Percentiles rank a stretch among this genome's conserved stretches.
Conservation (phyloP, 1,140 invertebrate species). For the Trachelipus rathkii region DNA sequence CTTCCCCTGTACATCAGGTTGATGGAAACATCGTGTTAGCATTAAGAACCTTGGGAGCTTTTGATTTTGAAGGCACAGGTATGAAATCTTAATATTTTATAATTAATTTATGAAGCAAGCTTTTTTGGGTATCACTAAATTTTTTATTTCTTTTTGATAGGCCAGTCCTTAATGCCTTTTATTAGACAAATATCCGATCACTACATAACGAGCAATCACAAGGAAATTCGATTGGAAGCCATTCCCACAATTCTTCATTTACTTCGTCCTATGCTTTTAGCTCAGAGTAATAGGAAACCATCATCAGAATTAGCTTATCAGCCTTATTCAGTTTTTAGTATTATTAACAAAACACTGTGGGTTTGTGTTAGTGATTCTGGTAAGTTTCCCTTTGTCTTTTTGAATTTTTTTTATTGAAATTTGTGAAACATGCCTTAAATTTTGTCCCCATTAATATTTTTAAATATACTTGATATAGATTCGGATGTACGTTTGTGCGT, state of each 20-base stretch:
- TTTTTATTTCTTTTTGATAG: slow-evolving; percentile 51
- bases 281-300: slow-evolving; percentile 17
- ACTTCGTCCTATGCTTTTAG: slow-evolving; percentile 52
- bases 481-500: slow-evolving; percentile 91
- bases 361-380: slow-evolving; percentile 92
- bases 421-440: no score
- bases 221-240: slow-evolving; percentile 87
- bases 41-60: slow-evolving; percentile 86
- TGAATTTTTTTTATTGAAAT: no score
- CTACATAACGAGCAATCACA: slow-evolving; percentile 85
- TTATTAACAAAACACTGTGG: slow-evolving; percentile 81
- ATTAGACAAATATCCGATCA: slow-evolving; percentile 86
- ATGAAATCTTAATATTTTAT: not conserved
- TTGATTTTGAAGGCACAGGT: slow-evolving; percentile 79
- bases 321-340: slow-evolving; percentile 68
- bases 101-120: no score
- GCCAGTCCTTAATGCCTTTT: slow-evolving; percentile 78
- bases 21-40: slow-evolving; percentile 79
- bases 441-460: no score
- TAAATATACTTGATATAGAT: slow-evolving; percentile 56
- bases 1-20: slow-evolving; percentile 50
- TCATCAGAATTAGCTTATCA: slow-evolving; percentile 23
- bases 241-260: slow-evolving; percentile 88
- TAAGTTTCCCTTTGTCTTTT: slow-evolving; percentile 46
- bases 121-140: no score